A percentile compares a stretch with the other conserved stretches of the same genome.
Conservation (phyloP, 1,140 invertebrate species). For the Phymastichus coffea region DNA sequence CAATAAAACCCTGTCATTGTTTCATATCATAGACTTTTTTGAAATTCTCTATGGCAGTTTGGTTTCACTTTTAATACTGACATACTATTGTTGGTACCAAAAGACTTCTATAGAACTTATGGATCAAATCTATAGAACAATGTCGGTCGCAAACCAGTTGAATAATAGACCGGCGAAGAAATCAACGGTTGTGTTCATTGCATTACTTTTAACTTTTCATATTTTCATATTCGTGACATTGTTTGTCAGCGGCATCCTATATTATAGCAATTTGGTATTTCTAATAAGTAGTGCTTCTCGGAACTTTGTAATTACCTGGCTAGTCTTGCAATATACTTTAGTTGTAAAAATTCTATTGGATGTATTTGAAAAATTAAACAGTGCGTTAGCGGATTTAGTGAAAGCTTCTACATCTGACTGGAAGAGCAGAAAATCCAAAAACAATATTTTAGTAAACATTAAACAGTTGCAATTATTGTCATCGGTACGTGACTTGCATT, state of each 20-base stretch:
- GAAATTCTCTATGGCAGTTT: background rate
- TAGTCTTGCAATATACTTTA: background rate
- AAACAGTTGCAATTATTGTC: background rate
- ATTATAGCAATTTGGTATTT: background rate
- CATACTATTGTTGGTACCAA: background rate
- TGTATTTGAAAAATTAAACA: background rate
- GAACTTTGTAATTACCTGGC: background rate
- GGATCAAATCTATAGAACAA: background rate
- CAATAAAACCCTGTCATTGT: background rate
- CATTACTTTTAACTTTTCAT: background rate
- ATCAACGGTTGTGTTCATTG: background rate
- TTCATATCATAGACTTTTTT: background rate
- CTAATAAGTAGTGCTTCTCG: background rate
- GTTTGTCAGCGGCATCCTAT: background rate
- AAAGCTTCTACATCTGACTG: too few species aligned
- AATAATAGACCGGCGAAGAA: background rate
- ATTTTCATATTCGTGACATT: background rate
- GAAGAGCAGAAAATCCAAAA: too few species aligned
- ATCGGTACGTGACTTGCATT: background rate
- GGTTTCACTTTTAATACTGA: background rate
- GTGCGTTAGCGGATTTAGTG: background rate
- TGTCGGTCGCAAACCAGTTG: background rate
- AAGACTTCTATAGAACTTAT: background rate
- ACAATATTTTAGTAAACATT: background rate
- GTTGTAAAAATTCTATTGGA: background rate